Evolutionary conservation across 2,888 invertebrate species (phyloP), one percentile per base, ranked within the genome.

Genomic region (Mellilla xanthometata): DNA sequence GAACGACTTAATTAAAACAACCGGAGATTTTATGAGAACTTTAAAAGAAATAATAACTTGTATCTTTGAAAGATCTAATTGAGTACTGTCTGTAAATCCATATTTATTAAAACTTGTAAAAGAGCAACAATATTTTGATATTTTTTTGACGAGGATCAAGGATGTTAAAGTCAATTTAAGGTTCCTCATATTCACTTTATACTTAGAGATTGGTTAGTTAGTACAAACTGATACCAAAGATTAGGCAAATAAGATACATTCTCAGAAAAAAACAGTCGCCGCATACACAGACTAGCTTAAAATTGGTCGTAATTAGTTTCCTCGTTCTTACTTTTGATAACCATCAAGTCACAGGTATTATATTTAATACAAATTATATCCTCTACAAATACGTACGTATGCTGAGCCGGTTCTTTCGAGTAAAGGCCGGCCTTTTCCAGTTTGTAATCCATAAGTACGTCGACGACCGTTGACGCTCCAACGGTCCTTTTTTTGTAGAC

Each of bases 401-500:
- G 24, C 24, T 24, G 15, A 19, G 24, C 31, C 45, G 34, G 47
- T 46, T 10, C 15, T 47, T 36, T 36, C 51, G 40, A 51, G 43
- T 49, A 19, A 19, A 19, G 31, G 24, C 31, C 45, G 34, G 47
- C 43, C 12, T 15, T 47, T 36, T 36, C 51, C 43, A 51, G 43
- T 52, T 54, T 33, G 44, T 51, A 49, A 51, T 51, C 39, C 30
- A 49, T 54, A 34, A 28, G 22, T 32, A 19, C 56, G 48, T 51
- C 56, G 51, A 52, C 54, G 58, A 62, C 68, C 66, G 62, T 62
- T 63, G 61, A 54, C 52, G 60, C 57, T 65, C 65, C 68, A 75
- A 74, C 74, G 69, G 68, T 69, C 67, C 29, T 62, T 62, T 72
- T 76, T 80, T 76, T 75, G 54, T 60, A 58, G 54, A 52, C 76